Percentiles rank a stretch among this genome's conserved stretches.
Conservation (phyloP, 2,888 invertebrate genomes). For the Idaea straminata region DNA sequence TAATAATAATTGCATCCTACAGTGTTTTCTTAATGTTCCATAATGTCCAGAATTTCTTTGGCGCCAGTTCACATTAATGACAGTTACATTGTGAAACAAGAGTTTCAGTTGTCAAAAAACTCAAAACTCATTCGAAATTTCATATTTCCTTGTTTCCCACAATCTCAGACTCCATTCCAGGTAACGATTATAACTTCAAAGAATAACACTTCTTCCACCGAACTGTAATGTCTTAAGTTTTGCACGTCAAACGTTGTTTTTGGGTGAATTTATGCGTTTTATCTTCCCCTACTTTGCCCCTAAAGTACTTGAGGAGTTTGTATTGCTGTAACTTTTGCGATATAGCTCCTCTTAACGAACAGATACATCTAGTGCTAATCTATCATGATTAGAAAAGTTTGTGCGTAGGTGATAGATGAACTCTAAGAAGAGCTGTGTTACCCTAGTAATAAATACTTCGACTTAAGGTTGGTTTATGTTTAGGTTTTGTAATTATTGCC, state of each 20-base stretch:
- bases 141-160: not conserved
- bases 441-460: not conserved
- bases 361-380: not conserved
- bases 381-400: not conserved
- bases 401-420: not conserved
- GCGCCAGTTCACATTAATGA: not conserved
- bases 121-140: not conserved
- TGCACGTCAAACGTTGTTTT: conserved; percentile 49
- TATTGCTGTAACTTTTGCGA: conserved; percentile 1
- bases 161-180: conserved; percentile 12
- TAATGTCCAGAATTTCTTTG: too few species aligned
- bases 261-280: conserved; percentile 52
- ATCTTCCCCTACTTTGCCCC: conserved; percentile 35
- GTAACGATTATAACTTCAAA: conserved; percentile 45
- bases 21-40: too few species aligned
- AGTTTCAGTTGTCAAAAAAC: not conserved
- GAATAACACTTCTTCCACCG: conserved; percentile 42
- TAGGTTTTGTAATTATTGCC: too few species aligned
- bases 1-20: too few species aligned
- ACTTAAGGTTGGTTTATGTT: too few species aligned
- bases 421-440: not conserved
- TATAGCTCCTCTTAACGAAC: not conserved
- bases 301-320: not conserved
- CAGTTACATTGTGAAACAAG: not conserved
- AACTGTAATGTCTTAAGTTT: conserved; percentile 52